Conservation (phyloP, 2,113 vertebrate species). For the Lasiurus borealis region DNA sequence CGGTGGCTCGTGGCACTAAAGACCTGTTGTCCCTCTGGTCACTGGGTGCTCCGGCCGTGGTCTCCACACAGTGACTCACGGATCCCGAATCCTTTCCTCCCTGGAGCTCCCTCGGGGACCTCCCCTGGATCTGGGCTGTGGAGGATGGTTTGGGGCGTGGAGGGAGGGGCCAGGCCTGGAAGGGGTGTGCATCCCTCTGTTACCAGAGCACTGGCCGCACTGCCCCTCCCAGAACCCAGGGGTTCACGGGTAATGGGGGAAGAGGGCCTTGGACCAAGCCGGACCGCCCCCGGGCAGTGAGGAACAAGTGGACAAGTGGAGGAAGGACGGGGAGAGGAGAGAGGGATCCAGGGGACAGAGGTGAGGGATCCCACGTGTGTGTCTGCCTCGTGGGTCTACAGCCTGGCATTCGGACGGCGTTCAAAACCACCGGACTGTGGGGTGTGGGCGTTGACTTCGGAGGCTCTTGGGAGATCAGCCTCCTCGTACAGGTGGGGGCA, state of each 20-base stretch:
- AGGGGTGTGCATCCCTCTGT: not conserved
- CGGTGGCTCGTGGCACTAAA: not conserved
- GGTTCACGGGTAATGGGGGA: not conserved
- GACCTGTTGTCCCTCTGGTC: not conserved
- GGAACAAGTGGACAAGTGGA: not conserved
- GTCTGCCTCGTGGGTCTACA: not conserved
- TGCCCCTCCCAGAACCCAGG: not conserved
- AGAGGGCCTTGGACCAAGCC: not conserved
- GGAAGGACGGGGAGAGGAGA: not conserved
- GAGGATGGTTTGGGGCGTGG: not conserved
- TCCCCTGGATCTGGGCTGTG: not conserved
- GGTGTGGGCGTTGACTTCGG: not conserved
- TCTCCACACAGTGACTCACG: not conserved
- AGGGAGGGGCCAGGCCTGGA: not conserved
- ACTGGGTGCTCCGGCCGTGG: not conserved
- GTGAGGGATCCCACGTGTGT: rapidly evolving
- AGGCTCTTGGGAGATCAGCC: not conserved
- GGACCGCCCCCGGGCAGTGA: not conserved
- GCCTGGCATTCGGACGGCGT: not conserved
- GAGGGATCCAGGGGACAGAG: not conserved
- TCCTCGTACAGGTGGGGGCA: not conserved
- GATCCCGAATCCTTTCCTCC: not conserved
- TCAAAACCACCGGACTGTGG: not conserved
- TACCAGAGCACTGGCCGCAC: not conserved
- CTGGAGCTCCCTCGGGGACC: not conserved